Base-by-base conservation (phyloP, 2,888 invertebrate species). In the Phytoseiulus persimilis region DNA sequence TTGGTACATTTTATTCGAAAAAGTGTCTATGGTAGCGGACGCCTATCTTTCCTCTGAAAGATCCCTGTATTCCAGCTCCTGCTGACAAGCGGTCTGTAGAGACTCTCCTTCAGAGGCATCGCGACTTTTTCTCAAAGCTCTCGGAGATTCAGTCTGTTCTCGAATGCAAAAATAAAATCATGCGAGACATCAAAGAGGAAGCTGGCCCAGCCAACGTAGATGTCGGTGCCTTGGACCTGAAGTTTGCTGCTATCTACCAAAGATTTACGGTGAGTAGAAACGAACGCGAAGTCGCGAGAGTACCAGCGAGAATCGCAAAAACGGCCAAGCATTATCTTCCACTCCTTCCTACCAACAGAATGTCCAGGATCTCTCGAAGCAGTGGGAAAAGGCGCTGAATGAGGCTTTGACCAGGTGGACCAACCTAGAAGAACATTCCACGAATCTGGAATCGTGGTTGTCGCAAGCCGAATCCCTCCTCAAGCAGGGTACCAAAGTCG, bases 351-450 rank as follows among this genome's bases (percentile, higher is more conserved):
- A 11, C 9, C 31, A 28, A 32, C 32, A 87, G 87, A 87, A 87
- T 87, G 87, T 87, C n/a, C 87, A 87, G 31, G 45, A 45, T 87
- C 87, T 87, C 39, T 87, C 87, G 33, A 87, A 87, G 33, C 87
- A 87, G 39, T 87, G 87, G 87, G 87, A 87, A 32, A 33, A 87
- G 87, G 87, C 87, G 32, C 87, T 87, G 39, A 33, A 33, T 28
- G 87, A 87, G 45, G 87, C 87, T 5, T 33, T 87, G 87, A 87
- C 87, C 6, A 31, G 87, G 14, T 87, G 87, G 87, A 32, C 87
- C 33, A 87, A 87, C 33, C 87, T 87, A 6, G 87, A 87, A 14
- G 32, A 87, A 39, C 87, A 33, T 32, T 31, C 87, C 33, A 6
- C 87, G 28, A n/a, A 87, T 9, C 33, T 87, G n/a, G 87, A 87